phyloP scores from a whole-genome alignment of 1,140 invertebrate genomes.

The Pinna nobilis region DNA sequence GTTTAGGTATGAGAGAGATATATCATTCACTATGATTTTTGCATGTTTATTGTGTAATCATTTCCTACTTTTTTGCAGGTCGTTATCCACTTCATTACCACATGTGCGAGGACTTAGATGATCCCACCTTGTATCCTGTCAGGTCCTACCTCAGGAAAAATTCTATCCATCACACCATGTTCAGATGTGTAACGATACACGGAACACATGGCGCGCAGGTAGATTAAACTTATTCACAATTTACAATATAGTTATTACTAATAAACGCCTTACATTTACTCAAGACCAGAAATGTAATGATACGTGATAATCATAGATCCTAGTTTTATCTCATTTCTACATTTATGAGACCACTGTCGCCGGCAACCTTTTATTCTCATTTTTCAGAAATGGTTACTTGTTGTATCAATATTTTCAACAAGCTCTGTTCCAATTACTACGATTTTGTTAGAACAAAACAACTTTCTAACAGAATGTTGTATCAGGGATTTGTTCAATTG shows the following conservation, averaged over 20 bases:
- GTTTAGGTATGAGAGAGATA: too few species aligned
- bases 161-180: conserved; percentile 54
- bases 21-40: too few species aligned
- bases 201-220: conserved; percentile 51
- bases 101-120: conserved; percentile 45
- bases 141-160: conserved; percentile 38
- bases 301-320: neutral
- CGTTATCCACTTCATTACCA: conserved; percentile 61
- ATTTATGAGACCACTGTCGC: too few species aligned
- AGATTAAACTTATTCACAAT: neutral
- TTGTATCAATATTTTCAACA: too few species aligned
- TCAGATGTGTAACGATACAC: conserved; percentile 57
- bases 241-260: neutral
- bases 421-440: too few species aligned
- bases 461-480: too few species aligned
- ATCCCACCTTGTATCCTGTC: conserved; percentile 9
- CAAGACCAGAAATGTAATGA: neutral
- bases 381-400: too few species aligned
- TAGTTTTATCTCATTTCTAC: too few species aligned
- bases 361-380: too few species aligned
- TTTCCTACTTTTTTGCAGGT: conserved; percentile 27
- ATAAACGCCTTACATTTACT: neutral
- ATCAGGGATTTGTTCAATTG: too few species aligned
- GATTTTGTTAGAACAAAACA: too few species aligned
- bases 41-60: too few species aligned